Base-by-base conservation (phyloP, 2,797 vertebrate genomes). In the Alauda arvensis region DNA sequence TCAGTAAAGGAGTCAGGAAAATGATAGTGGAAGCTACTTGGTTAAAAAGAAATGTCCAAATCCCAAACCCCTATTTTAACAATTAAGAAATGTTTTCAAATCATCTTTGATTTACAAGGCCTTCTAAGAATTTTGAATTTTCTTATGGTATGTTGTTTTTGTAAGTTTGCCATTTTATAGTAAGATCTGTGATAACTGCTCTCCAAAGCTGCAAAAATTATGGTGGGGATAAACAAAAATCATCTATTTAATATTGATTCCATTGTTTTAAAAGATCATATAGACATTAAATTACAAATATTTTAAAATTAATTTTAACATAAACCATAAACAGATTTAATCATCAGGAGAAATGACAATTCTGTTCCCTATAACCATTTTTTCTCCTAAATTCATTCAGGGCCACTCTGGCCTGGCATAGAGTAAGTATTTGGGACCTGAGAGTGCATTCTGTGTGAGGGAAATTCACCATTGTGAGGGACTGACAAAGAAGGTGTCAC, bases 381-480 rank as follows among this genome's bases (percentile, higher is more conserved):
- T 78, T 53, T 76, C 29, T 29, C 12, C 18, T 55, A 3, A 69
- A 55, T 1, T 40, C 18, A 33, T 78, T 29, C 23, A 53, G 9
- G 20, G 13, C 1, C 16, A 49, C 25, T 78, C 19, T 56, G 14
- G 8, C 3, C n/a, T 34, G 12, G 3, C 14, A 28, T 9, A 68
- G 4, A 14, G 9, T 43, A 28, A 65, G 1, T 12, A 33, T 43
- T 45, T 49, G 18, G 13, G 17, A 25, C 3, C 4, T 69, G 18
- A 2, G 2, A 2, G 1, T 40, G 12, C 9, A 14, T 2, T 8
- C 23, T 79, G 1, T 61, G 10, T 24, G 9, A 7, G 7, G 1
- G 2, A 6, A 2, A 3, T 25, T 39, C 39, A 51, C 6, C 8
- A 13, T 9, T 63, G 9, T 18, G 49, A 26, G 11, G 1, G 28